Percentiles rank a stretch among this genome's conserved stretches.
phyloP scores from a whole-genome alignment of 2,113 vertebrate genomes.

The Eulemur macaco region DNA sequence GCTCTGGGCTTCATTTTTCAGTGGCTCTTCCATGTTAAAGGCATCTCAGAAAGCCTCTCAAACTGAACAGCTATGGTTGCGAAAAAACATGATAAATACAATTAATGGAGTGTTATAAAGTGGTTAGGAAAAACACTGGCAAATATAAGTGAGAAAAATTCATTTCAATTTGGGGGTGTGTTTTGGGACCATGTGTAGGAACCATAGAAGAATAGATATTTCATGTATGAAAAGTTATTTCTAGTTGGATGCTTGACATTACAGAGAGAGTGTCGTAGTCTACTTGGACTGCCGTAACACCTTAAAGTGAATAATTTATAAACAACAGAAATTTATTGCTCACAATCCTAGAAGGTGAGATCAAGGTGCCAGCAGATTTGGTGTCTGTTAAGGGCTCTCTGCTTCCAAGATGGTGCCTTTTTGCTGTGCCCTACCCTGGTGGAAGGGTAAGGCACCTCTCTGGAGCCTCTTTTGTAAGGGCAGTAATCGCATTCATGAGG shows the following conservation, averaged over 20 bases:
- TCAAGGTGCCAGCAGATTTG: background rate
- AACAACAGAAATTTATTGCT: background rate
- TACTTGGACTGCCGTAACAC: background rate
- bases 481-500: background rate
- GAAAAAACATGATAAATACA: background rate
- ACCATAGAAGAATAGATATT: background rate
- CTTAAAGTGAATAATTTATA: background rate
- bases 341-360: background rate
- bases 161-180: background rate
- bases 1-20: background rate
- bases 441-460: background rate
- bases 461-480: background rate
- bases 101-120: background rate
- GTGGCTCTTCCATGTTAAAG: background rate
- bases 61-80: background rate
- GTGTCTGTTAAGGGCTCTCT: background rate
- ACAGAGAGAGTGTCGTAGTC: background rate
- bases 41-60: background rate
- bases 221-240: background rate
- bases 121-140: background rate
- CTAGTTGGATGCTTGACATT: background rate
- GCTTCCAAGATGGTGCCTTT: background rate
- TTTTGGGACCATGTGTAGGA: background rate
- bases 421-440: background rate
- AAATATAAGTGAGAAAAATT: background rate